Conservation (phyloP, 2,797 vertebrate genomes). For the Manis pentadactyla region DNA sequence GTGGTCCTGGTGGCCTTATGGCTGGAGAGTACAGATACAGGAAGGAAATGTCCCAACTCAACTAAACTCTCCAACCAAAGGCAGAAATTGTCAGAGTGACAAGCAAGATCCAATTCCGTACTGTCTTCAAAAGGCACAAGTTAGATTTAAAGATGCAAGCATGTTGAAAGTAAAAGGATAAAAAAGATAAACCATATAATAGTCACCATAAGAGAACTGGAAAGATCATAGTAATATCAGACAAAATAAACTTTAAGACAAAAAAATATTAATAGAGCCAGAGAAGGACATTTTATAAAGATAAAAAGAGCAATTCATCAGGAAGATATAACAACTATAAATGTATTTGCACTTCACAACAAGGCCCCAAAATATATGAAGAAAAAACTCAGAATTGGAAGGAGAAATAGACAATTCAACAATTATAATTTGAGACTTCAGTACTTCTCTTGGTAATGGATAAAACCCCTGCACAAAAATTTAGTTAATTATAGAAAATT, state of each 20-base stretch:
- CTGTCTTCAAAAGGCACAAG: not conserved
- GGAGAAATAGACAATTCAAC: not conserved
- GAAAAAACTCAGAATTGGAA: not conserved
- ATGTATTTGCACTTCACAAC: not conserved
- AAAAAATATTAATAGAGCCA: not conserved
- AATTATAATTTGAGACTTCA: not conserved
- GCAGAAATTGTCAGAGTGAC: not conserved
- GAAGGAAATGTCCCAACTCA: rapidly evolving
- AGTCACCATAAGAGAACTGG: rapidly evolving
- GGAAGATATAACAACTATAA: not conserved
- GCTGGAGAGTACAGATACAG: rapidly evolving
- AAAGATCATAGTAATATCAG: not conserved
- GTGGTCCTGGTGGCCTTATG: not conserved
- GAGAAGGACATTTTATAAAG: not conserved
- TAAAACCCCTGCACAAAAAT: not conserved
- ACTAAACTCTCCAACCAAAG: not conserved
- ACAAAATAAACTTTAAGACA: not conserved
- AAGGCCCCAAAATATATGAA: not conserved
- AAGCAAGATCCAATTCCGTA: not conserved
- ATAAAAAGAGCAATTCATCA: not conserved
- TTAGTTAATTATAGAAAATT: not conserved
- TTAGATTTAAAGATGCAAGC: not conserved
- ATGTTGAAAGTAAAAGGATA: not conserved
- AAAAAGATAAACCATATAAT: not conserved
- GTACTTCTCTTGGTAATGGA: not conserved